Base-by-base conservation (phyloP, 2,797 vertebrate genomes). In the Diglossa cyanea region DNA sequence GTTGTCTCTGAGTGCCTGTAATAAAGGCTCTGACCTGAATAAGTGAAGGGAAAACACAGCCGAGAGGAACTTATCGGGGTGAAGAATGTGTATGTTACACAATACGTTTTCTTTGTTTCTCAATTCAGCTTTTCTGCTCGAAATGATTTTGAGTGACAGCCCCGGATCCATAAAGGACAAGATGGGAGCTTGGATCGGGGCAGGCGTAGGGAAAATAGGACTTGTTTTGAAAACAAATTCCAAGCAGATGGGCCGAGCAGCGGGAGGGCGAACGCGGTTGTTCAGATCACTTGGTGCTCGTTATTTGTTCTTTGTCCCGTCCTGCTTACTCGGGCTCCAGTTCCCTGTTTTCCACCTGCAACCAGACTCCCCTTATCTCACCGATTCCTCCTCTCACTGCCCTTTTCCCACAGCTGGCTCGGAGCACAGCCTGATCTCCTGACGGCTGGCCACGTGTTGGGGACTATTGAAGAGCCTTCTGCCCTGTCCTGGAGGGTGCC, bases 201-300 rank as follows among this genome's bases (percentile, higher is more conserved):
- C 17, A 47, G 73, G 19, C 18, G 1, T 17, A 35, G 72, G 78
- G 77, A 67, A 89, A 86, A 90, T 3, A 57, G 68, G 58, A 30
- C 84, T 91, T 89, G 65, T 92, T 94, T 90, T 92, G 75, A 85
- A 83, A 93, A 72, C 72, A 72, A 65, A 83, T 83, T 77, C 63
- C 72, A 58, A 91, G 79, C 94, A 95, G 94, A 95, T 88, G 89
- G 94, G 72, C 78, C 92, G 92, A 83, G 76, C 94, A 88, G 93
- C 90, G 39, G 92, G 93, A 88, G 83, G 71, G 88, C 6, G 3
- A 51, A 12, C 28, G 67, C 93, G 19, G 40, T 42, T 62, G 39
- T 51, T 77, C 74, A 20, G 66, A 48, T n/a, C 73, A 7, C 88
- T 87, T 35, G 71, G 86, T 54, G 76, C 77, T 92, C 44, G 0